These are phyloP conservation scores for Labrus mixtus DNA, from an alignment of 2,113 vertebrate species.

Conservation along the genomic window DNA sequence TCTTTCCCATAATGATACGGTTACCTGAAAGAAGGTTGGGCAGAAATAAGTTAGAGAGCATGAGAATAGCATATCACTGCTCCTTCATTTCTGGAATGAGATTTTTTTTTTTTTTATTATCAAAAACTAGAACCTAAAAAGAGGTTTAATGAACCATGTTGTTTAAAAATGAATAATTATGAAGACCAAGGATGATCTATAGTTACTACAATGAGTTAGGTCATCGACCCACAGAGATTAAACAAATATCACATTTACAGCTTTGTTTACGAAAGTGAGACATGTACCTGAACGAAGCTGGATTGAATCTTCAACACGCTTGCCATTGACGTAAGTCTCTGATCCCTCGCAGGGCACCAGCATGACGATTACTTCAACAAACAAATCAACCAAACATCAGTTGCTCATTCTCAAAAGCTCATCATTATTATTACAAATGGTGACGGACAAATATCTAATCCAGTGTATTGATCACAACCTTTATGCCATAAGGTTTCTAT, in stretches of 20 bases:
- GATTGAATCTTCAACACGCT: constrained; percentile 91
- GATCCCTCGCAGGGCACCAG: constrained; percentile 95
- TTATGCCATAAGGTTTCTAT: constrained; percentile 3
- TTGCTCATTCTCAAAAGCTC: background rate
- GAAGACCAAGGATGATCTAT: background rate
- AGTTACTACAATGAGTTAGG: background rate
- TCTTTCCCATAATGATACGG: constrained; percentile 99
- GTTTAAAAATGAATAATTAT: too few relatives aligned
- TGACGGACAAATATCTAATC: background rate
- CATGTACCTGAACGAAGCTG: constrained; percentile 94
- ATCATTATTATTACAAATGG: background rate
- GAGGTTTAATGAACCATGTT: background rate
- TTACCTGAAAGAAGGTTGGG: constrained; percentile 85
- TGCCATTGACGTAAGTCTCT: constrained; percentile 98
- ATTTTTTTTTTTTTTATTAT: too few relatives aligned
- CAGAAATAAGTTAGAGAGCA: background rate
- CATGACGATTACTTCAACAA: constrained; percentile 90
- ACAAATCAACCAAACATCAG: constrained; percentile 21
- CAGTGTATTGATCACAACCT: background rate
- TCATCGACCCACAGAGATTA: background rate
- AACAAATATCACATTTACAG: background rate
- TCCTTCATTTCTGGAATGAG: too few relatives aligned
- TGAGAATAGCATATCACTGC: background rate
- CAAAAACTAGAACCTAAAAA: background rate
- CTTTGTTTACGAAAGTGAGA: background rate